Evolutionary conservation across 2,888 invertebrate species (phyloP).

Genomic region (Calameuta idolon): DNA sequence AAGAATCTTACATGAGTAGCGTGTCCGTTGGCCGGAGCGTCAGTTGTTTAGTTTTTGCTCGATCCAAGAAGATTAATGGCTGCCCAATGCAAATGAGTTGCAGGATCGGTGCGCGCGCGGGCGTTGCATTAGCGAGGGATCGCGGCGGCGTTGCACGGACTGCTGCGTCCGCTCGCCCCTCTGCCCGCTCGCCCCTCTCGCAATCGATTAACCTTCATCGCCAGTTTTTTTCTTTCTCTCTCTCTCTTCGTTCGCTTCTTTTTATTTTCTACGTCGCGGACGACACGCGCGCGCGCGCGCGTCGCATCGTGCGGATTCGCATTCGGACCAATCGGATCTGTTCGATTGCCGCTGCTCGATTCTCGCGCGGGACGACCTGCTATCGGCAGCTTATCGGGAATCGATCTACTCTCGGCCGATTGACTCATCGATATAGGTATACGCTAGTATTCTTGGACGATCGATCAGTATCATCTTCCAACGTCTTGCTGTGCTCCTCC

Average conservation of each 20-base stretch:
- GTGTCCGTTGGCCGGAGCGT: constrained; percentile 34
- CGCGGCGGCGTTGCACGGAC: not conserved
- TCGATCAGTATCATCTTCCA: too few species aligned
- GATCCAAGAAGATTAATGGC: constrained; percentile 46
- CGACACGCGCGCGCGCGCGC: not conserved
- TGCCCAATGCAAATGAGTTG: constrained; percentile 44
- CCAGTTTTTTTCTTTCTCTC: not conserved
- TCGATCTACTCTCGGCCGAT: too few species aligned
- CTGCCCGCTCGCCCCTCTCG: not conserved
- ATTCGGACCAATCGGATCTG: too few species aligned
- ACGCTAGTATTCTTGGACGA: too few species aligned
- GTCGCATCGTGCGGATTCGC: too few species aligned
- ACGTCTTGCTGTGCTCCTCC: too few species aligned
- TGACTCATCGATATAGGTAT: too few species aligned
- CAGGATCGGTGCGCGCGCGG: too few species aligned
- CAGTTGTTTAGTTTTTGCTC: constrained; percentile 40
- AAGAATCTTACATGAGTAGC: constrained; percentile 10
- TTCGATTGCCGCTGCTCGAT: too few species aligned
- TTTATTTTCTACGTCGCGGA: constrained; percentile 7
- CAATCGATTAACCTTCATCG: constrained; percentile 1
- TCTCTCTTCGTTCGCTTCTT: not conserved
- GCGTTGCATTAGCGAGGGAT: not conserved
- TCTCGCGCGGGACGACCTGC: too few species aligned
- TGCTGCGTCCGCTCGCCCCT: not conserved
- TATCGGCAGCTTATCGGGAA: too few species aligned